Percentiles rank a stretch among this genome's conserved stretches.
phyloP scores from a whole-genome alignment of 1,140 invertebrate genomes.

The Bilobella aurantiaca region DNA sequence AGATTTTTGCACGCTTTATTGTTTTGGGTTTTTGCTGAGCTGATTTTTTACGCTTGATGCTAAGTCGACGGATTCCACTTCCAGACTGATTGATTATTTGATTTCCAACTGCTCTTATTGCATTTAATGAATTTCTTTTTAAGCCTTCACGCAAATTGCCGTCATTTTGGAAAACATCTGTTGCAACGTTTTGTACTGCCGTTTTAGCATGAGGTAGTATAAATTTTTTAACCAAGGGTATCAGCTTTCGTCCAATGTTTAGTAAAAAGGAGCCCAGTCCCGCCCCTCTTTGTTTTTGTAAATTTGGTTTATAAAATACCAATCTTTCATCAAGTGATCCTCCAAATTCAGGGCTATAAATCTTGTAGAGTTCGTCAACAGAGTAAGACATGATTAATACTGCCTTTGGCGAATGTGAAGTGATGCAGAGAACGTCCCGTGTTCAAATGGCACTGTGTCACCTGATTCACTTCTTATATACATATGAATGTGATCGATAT shows the following conservation, averaged over 20 bases:
- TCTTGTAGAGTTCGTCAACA: not conserved
- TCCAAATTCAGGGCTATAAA: not conserved
- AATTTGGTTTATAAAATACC: constrained; percentile 1
- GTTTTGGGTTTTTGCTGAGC: not conserved
- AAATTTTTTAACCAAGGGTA: constrained; percentile 4
- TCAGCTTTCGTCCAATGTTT: not conserved
- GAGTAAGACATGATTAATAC: not conserved
- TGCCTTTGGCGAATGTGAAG: not conserved
- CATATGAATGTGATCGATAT: constrained; percentile 10
- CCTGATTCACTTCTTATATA: constrained; percentile 11
- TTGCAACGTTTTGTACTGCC: not conserved
- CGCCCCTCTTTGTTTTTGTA: not conserved
- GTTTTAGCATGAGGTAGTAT: not conserved
- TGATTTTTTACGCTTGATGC: not conserved
- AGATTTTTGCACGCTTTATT: not conserved
- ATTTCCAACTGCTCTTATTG: constrained; percentile 11
- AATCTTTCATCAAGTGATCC: not conserved
- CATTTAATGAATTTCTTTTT: not conserved
- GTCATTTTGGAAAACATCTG: not conserved
- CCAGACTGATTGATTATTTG: constrained; percentile 10
- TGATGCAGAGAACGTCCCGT: constrained; percentile 7
- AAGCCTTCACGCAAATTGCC: not conserved
- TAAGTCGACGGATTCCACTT: not conserved
- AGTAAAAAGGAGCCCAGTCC: constrained; percentile 1
- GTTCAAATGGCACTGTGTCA: constrained; percentile 6